Base-by-base conservation (phyloP, 2,113 vertebrate species). In the Pangasianodon hypophthalmus region DNA sequence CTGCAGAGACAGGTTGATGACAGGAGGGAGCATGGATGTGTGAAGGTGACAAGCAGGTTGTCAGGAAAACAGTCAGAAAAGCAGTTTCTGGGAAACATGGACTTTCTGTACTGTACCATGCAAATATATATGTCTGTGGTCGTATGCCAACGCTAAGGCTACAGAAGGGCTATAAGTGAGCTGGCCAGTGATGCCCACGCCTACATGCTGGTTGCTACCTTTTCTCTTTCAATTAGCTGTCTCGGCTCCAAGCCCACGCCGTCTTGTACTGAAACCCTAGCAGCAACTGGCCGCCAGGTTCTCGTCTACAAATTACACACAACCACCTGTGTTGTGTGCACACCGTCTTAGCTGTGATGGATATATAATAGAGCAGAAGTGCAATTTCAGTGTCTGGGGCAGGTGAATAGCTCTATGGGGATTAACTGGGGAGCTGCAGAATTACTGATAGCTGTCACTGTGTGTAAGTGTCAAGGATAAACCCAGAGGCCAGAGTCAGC, bases 221-320 rank as follows among this genome's bases (percentile, higher is more conserved):
- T 94, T 95, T 95, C 92, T 92, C 95, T 96, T 96, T 96, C 95
- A 96, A 96, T 96, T 96, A 96, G 94, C 91, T 85, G 93, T 93
- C 94, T 91, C 93, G 90, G 92, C 84, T 69, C 92, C 92, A 88
- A 92, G 93, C 95, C 93, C 94, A 48, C 88, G 88, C 58, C 8
- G 24, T 29, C 91, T 90, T 81, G 80, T 82, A 88, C 41, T 62
- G 75, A 50, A 88, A 86, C 10, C 62, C 81, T 41, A 54, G 73
- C 73, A 37, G 79, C 32, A 67, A 69, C 54, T 85, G 52, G 82
- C 46, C 9, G 4, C 88, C 85, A 60, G 87, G 37, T 83, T 91
- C 77, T 62, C 18, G 7, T 86, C 29, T 50, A 24, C 84, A 64
- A 62, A 58, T 90, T 71, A 62, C 80, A 77, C 54, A 67, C 92